Base-by-base conservation (phyloP, 2,113 vertebrate genomes). In the Corythornis vintsioides region DNA sequence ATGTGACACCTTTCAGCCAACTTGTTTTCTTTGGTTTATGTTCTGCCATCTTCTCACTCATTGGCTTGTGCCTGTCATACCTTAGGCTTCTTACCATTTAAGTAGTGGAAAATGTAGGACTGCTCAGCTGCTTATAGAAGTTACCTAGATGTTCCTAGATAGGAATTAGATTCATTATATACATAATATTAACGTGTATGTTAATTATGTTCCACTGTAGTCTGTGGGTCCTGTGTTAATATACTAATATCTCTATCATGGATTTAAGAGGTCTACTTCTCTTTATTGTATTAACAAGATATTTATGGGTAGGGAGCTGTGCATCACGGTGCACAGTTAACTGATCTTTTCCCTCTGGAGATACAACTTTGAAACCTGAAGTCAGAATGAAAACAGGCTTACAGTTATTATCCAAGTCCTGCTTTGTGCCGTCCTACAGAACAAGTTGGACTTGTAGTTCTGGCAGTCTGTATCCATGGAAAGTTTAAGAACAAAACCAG, bases 271-370 rank as follows among this genome's bases (percentile, higher is more conserved):
- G 64, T 43, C 76, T 90, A 22, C 79, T 94, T 90, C 66, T 42
- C 63, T 95, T 94, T 90, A 86, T 81, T 95, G 70, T 95, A 82
- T 70, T 93, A 91, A 74, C 74, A 88, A 93, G 80, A 90, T 95
- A 91, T 90, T 87, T 94, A 85, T 84, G 70, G 42, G 33, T 57
- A 82, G 86, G 88, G 90, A 94, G 35, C 61, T 95, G 57, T 78
- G 57, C 55, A 75, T 94, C 80, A 70, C 75, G 84, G 38, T 78
- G 72, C 61, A n/a, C n/a, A 53, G 63, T 90, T 83, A 92, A 67
- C 79, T 86, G 79, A 92, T 85, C 45, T 78, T 92, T 82, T 69
- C 40, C 53, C 83, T 86, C 83, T 96, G 70, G 83, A 86, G 92
- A 86, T 22, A 50, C 61, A 81, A 65, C 72, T 86, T 93, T 80